These are phyloP conservation scores for Microctonus hyperodae DNA, from an alignment of 2,888 invertebrate genomes.

Conservation along the genomic window DNA sequence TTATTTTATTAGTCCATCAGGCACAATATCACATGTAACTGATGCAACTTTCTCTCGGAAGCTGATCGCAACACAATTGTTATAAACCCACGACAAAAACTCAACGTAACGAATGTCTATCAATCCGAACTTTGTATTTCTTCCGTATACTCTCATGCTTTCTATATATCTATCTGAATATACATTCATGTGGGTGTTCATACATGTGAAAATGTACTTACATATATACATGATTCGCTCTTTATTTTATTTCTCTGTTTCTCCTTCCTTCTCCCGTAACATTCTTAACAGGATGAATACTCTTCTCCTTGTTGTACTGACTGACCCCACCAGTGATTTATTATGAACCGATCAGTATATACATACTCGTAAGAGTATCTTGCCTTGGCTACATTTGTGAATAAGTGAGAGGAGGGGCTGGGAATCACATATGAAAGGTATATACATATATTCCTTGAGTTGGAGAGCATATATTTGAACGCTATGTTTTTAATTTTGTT, in stretches of 20 bases:
- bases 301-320: conserved; percentile 1
- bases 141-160: too few relatives aligned
- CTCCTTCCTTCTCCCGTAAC: conserved; percentile 19
- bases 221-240: conserved; percentile 13
- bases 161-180: too few relatives aligned
- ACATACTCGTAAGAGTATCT: conserved; percentile 15
- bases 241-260: not conserved
- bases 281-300: conserved; percentile 11
- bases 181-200: too few relatives aligned
- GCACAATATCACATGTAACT: conserved; percentile 35
- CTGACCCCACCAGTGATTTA: conserved; percentile 30
- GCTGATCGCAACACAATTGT: conserved; percentile 42
- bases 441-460: not conserved
- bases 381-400: not conserved
- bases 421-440: not conserved
- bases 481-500: too few relatives aligned
- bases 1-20: conserved; percentile 25
- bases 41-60: conserved; percentile 45
- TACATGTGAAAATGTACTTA: too few relatives aligned
- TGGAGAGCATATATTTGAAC: not conserved
- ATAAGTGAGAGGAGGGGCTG: not conserved
- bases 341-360: conserved; percentile 32
- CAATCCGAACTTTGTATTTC: conserved; percentile 2
- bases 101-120: conserved; percentile 18
- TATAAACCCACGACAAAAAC: conserved; percentile 28